A percentile compares a stretch with the other conserved stretches of the same genome.
phyloP scores from a whole-genome alignment of 2,113 vertebrate genomes.

The Nyctereutes procyonoides region DNA sequence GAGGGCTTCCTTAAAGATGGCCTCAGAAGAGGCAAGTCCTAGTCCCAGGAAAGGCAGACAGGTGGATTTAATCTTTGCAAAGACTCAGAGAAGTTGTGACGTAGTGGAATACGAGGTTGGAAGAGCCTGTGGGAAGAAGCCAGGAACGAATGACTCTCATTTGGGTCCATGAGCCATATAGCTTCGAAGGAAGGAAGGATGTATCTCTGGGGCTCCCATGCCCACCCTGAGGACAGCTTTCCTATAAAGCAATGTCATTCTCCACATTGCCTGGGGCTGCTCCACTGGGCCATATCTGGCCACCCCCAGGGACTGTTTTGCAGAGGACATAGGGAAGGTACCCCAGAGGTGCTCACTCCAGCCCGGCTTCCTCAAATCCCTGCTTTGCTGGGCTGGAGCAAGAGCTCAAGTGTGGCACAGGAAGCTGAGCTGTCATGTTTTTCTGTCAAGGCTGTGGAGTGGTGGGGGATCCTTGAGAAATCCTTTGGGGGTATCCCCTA shows the following conservation, averaged over 20 bases:
- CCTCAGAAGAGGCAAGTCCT: neutral
- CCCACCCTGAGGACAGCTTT: neutral
- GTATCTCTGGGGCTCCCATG: neutral
- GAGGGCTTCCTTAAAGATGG: neutral
- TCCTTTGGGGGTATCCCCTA: neutral
- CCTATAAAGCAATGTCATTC: no score
- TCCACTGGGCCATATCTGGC: neutral
- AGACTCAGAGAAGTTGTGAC: rapidly evolving
- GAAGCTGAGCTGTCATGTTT: neutral
- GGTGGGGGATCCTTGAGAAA: neutral
- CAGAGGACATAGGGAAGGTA: rapidly evolving
- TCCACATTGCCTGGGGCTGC: rapidly evolving
- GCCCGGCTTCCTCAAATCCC: neutral
- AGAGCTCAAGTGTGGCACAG: rapidly evolving
- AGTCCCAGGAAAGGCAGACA: neutral
- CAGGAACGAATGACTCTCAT: neutral
- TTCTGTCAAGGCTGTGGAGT: neutral
- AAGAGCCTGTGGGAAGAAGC: neutral
- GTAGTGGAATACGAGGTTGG: neutral
- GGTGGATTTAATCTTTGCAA: neutral
- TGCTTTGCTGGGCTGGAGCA: neutral
- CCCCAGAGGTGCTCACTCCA: neutral
- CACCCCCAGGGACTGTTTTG: neutral
- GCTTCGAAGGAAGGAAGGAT: neutral
- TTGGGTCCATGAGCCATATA: neutral